These are phyloP conservation scores for Coracias cyanogaster DNA, from an alignment of 2,797 vertebrate genomes.

Conservation along the genomic window DNA sequence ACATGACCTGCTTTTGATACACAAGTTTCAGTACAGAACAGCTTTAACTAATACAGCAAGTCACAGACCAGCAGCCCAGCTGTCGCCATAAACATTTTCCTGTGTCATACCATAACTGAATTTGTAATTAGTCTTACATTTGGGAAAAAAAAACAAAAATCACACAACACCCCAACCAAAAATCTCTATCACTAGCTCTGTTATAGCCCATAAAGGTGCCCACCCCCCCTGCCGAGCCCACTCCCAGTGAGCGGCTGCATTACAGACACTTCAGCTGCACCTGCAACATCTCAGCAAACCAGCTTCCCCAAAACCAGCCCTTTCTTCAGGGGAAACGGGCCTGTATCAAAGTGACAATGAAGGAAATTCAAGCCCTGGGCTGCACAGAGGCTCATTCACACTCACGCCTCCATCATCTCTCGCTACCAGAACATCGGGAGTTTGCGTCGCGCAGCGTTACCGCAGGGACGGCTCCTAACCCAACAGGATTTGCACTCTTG, in stretches of 20 bases:
- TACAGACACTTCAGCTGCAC: neutral
- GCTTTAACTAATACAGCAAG: neutral
- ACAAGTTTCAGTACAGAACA: neutral
- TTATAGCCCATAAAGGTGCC: neutral
- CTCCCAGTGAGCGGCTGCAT: neutral
- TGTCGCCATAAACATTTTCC: neutral
- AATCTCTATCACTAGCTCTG: neutral
- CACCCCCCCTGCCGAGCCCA: neutral
- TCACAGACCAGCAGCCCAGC: neutral
- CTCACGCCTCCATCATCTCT: neutral
- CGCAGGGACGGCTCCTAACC: neutral
- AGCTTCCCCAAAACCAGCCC: neutral
- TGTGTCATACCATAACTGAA: neutral
- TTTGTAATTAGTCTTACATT: neutral
- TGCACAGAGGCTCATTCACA: neutral
- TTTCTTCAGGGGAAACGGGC: neutral
- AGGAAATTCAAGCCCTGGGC: neutral
- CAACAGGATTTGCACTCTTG: too few species aligned
- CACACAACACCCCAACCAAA: neutral
- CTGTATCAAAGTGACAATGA: neutral
- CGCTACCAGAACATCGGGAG: rapidly evolving
- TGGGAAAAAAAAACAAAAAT: too few species aligned
- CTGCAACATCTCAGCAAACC: neutral
- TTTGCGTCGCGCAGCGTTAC: rapidly evolving
- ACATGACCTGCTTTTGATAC: neutral